Conservation (phyloP, 1,140 invertebrate genomes). For the Zaprionus lachaisei region DNA sequence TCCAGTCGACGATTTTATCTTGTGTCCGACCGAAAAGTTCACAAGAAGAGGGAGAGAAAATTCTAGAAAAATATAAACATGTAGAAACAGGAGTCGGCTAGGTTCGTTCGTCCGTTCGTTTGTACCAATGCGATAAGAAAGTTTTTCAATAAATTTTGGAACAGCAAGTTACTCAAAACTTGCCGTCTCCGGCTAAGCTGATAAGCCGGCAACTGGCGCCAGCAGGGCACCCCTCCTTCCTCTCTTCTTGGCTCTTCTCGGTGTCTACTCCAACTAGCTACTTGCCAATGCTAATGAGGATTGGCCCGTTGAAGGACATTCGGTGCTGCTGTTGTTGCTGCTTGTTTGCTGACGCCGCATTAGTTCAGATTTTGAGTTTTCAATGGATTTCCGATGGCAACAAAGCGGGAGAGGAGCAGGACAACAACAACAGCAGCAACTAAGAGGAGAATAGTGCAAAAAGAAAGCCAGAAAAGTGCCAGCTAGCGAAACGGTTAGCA, state of each 20-base stretch:
- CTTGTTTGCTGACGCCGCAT: conserved; percentile 74
- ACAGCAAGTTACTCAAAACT: conserved; percentile 72
- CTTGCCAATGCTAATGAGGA: conserved; percentile 65
- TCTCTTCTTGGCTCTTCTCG: too few species aligned
- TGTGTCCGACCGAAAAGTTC: conserved; percentile 57
- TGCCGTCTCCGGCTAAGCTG: conserved; percentile 61
- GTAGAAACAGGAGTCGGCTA: conserved; percentile 50
- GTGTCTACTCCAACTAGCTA: conserved; percentile 8
- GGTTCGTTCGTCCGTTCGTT: conserved; percentile 48
- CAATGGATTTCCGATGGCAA: conserved; percentile 57
- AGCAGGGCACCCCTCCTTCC: background rate
- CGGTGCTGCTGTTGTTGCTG: conserved; percentile 14
- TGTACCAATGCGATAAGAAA: conserved; percentile 81
- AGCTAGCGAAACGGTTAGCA: conserved; percentile 68
- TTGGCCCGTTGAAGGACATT: conserved; percentile 64
- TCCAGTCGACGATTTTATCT: conserved; percentile 34
- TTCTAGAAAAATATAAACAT: conserved; percentile 47
- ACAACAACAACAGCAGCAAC: background rate
- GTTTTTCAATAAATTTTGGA: conserved; percentile 83
- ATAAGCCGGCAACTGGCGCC: conserved; percentile 70
- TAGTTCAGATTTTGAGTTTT: conserved; percentile 76
- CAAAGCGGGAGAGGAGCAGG: conserved; percentile 4
- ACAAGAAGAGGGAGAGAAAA: background rate
- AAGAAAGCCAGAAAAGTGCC: conserved; percentile 19
- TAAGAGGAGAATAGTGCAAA: background rate